Base-by-base conservation (phyloP, 37 sponge, comb jelly and placozoan genomes). In the Cladorhizidae sp. region DNA sequence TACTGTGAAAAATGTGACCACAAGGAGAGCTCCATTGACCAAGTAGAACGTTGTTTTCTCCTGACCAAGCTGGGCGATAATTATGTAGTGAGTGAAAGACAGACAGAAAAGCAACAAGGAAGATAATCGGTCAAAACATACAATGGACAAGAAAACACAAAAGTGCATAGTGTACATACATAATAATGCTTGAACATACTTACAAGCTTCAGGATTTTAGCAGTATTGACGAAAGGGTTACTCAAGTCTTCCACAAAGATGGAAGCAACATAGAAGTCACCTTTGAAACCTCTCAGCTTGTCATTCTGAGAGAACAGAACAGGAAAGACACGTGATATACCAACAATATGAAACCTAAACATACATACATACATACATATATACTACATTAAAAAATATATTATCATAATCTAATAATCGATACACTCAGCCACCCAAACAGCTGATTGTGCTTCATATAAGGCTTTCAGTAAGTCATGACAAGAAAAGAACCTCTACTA, bases 231-330 rank as follows among this genome's bases (percentile, higher is more conserved):
- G 1, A 82, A 32, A 63, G 83, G 83, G 21, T 62, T 82, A 14
- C 64, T 72, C 38, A 82, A 36, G 52, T 82, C 83, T 45, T 43
- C 37, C 14, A 40, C 45, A 35, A 73, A 40, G 38, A 82, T 59
- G 6, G 54, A 9, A 39, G 50, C 83, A 40, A 82, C 39, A 22
- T 73, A 62, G 62, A 82, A 82, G 38, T 82, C 83, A 64, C 83
- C 83, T 20, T 64, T 82, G 67, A n/a, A 38, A 21, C 45, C 25
- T 12, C 83, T 52, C 5, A 74, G 35, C 35, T n/a, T 49, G 29
- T 61, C 40, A 50, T 73, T 41, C 83, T 82, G 54, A 36, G 29
- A 42, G 35, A 31, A 31, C 20, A 65, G 35, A 35, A 65, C 7
- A 32, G 36, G 35, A 65, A 1, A 33, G 31, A 32, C 14, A 61